Evolutionary conservation across 2,888 invertebrate genomes (phyloP).

Genomic region (Dilophus febrilis): DNA sequence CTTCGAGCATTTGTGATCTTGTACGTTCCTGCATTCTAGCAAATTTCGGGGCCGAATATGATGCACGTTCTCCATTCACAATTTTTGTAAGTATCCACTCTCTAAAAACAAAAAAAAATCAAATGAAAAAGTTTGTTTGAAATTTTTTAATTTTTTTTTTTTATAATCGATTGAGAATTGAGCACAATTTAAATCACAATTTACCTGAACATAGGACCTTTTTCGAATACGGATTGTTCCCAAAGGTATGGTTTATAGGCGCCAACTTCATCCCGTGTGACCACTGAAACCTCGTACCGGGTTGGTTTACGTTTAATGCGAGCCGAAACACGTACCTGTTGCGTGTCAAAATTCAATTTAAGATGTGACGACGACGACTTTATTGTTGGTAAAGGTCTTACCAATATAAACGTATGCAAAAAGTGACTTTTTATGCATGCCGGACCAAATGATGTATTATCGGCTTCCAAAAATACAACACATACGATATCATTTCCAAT

Average conservation of each 20-base stretch:
- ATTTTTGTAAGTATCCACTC: slow-evolving; percentile 90
- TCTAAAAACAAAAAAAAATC: slow-evolving; percentile 19
- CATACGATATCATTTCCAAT: slow-evolving; percentile 92
- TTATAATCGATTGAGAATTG: not conserved
- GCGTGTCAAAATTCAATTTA: slow-evolving; percentile 10
- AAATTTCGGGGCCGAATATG: slow-evolving; percentile 88
- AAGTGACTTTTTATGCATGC: slow-evolving; percentile 91
- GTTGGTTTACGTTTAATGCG: slow-evolving; percentile 73
- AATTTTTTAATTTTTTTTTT: not conserved
- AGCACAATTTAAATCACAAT: no score
- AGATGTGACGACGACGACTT: not conserved
- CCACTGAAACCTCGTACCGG: slow-evolving; percentile 80
- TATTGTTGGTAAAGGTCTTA: slow-evolving; percentile 14
- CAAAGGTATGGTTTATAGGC: slow-evolving; percentile 91
- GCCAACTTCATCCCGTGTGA: slow-evolving; percentile 85
- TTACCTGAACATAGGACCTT: slow-evolving; percentile 82
- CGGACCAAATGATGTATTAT: slow-evolving; percentile 82
- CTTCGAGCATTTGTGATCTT: slow-evolving; percentile 84
- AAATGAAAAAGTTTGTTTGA: not conserved
- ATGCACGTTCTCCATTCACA: slow-evolving; percentile 83
- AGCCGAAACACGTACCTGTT: slow-evolving; percentile 67
- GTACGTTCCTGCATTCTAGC: slow-evolving; percentile 90
- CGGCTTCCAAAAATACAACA: slow-evolving; percentile 84
- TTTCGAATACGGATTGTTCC: slow-evolving; percentile 89
- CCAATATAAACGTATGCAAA: slow-evolving; percentile 79